Percentiles rank a stretch among this genome's conserved stretches.
phyloP scores from a whole-genome alignment of 2,888 invertebrate species.

The Tachina fera region DNA sequence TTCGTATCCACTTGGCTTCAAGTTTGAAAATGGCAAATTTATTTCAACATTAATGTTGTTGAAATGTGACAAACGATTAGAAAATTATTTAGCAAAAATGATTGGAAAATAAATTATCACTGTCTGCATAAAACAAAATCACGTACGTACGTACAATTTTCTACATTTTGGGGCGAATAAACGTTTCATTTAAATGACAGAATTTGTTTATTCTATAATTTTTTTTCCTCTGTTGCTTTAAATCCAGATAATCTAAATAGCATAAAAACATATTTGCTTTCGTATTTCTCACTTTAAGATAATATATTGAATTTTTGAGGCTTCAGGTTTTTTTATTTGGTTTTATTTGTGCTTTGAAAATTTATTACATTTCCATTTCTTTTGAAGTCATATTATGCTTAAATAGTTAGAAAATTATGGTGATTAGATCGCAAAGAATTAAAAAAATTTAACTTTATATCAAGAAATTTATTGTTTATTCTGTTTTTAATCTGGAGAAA shows the following conservation, averaged over 20 bases:
- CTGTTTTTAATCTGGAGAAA: conserved; percentile 4
- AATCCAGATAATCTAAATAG: conserved; percentile 66
- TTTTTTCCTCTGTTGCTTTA: background rate
- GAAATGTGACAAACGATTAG: conserved; percentile 72
- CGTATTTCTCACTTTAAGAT: conserved; percentile 62
- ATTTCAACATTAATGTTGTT: conserved; percentile 70
- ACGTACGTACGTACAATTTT: background rate
- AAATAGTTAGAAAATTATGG: conserved; percentile 61
- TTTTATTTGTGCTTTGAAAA: conserved; percentile 31
- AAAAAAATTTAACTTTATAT: conserved; percentile 29
- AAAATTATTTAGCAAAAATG: conserved; percentile 64
- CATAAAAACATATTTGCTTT: conserved; percentile 56
- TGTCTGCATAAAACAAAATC: conserved; percentile 1
- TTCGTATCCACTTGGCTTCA: conserved; percentile 55
- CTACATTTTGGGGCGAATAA: conserved; percentile 16
- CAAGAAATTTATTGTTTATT: conserved; percentile 27
- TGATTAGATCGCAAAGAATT: conserved; percentile 48
- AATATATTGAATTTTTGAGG: conserved; percentile 41
- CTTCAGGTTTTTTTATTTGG: conserved; percentile 11
- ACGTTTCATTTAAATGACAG: conserved; percentile 49
- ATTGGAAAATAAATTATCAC: conserved; percentile 61
- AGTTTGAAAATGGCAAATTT: conserved; percentile 66
- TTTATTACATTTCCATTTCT: conserved; percentile 64
- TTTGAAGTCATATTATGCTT: conserved; percentile 69
- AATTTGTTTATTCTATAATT: conserved; percentile 23